Percentiles rank a stretch among this genome's conserved stretches.
Evolutionary conservation across 2,113 vertebrate genomes (phyloP).

Genomic region (Macrotus californicus): DNA sequence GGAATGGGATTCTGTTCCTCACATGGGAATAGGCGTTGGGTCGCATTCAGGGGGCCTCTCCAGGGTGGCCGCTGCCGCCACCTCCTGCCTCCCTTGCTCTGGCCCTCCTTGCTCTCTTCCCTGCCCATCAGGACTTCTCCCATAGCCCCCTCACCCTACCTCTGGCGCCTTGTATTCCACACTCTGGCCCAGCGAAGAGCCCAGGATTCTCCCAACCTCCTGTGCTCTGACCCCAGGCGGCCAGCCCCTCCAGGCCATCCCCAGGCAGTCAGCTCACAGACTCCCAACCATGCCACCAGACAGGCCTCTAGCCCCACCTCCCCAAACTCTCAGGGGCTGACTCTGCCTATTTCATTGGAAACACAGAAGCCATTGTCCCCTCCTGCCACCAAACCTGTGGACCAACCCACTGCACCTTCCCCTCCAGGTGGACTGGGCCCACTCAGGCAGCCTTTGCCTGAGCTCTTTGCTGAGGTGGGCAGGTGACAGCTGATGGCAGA

Average conservation of each 20-base stretch:
- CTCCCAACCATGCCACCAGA: too few species aligned
- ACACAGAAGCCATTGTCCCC: not conserved
- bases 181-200: not conserved
- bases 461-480: not conserved
- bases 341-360: not conserved
- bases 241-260: not conserved
- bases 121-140: not conserved
- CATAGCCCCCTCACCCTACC: too few species aligned
- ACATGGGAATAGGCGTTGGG: not conserved
- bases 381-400: not conserved
- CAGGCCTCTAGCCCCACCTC: not conserved
- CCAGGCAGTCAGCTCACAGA: not conserved
- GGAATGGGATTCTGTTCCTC: not conserved
- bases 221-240: not conserved
- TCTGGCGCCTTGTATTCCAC: not conserved
- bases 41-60: not conserved
- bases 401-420: not conserved
- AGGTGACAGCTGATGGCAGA: not conserved
- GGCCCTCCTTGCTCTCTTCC: not conserved
- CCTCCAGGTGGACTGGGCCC: not conserved
- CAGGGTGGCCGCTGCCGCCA: accelerated
- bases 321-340: not conserved
- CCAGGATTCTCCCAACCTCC: not conserved
- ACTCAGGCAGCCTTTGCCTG: not conserved
- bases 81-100: not conserved